phyloP scores from a whole-genome alignment of 2,797 vertebrate genomes.

The Xiphorhynchus erythropygius region DNA sequence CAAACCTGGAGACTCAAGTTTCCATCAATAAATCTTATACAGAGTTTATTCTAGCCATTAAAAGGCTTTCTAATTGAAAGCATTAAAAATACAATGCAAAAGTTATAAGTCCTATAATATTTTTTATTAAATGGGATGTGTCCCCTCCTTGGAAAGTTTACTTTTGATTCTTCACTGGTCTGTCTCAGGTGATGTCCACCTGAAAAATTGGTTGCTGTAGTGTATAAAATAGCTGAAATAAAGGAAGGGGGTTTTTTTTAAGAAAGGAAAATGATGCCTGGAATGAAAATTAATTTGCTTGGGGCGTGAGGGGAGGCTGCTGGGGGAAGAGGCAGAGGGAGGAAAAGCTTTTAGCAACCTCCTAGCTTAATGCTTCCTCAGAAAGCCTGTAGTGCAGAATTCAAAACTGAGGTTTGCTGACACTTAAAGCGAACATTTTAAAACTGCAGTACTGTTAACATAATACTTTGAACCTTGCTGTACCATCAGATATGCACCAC shows the following conservation, averaged over 20 bases:
- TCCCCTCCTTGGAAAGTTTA: neutral
- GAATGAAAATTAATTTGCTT: neutral
- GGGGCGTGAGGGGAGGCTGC: too few species aligned
- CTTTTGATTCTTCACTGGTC: neutral
- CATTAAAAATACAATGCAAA: neutral
- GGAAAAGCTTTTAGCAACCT: neutral
- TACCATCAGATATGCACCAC: slow-evolving; percentile 28
- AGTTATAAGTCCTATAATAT: neutral
- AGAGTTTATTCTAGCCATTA: neutral
- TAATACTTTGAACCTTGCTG: neutral
- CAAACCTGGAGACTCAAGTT: neutral
- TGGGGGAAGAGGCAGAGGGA: neutral
- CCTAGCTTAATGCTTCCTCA: neutral
- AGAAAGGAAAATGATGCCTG: neutral
- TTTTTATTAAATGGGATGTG: neutral
- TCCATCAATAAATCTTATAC: neutral
- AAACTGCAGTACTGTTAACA: neutral
- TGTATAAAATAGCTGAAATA: neutral
- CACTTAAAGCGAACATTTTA: neutral
- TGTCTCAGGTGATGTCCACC: neutral
- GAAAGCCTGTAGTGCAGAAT: neutral
- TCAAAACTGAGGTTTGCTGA: neutral
- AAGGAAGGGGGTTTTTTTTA: neutral
- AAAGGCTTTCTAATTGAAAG: neutral
- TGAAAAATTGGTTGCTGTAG: neutral